Base-by-base conservation (phyloP, 2,797 vertebrate species). In the Microcaecilia unicolor region DNA sequence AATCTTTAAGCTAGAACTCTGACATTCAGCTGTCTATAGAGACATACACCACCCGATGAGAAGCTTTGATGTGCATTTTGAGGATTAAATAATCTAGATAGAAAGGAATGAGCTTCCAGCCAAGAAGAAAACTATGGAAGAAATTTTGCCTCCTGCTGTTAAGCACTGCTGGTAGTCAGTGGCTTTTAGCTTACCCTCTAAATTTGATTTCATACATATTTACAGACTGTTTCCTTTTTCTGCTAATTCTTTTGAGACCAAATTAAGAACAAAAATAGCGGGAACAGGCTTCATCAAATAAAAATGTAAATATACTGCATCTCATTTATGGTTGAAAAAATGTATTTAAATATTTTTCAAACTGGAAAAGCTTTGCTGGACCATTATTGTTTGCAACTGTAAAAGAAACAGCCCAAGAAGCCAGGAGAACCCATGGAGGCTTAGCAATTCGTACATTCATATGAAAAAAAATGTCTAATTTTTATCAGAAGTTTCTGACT, bases 51-150 rank as follows among this genome's bases (percentile, higher is more conserved):
- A 80, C 89, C 90, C 53, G 88, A 86, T 84, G 88, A 65, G 88
- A 78, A 58, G 80, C 88, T 92, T 90, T 92, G 88, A 93, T 89
- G 86, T 87, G 84, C 84, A 83, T 88, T 95, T 92, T 90, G 88
- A 88, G 88, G 87, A 90, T 90, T 92, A 89, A 92, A 92, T 92
- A 87, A 92, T 94, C 89, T 85, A 89, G 88, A 87, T 83, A 76
- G 86, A 85, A 81, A 79, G 87, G 83, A 79, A 70, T 76, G 73
- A 70, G 63, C 82, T 80, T 84, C 78, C 74, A 82, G 76, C 78
- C 68, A 81, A 77, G 68, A 79, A 78, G 69, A 78, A 83, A 81
- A 83, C 79, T 75, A 80, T 61, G 74, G 78, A 87, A 81, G 72
- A 84, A 83, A 88, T 87, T 88, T 89, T 86, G 76, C 81, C 84